These are phyloP conservation scores for Campoplex capitator DNA, from an alignment of 2,888 invertebrate genomes.

Conservation along the genomic window DNA sequence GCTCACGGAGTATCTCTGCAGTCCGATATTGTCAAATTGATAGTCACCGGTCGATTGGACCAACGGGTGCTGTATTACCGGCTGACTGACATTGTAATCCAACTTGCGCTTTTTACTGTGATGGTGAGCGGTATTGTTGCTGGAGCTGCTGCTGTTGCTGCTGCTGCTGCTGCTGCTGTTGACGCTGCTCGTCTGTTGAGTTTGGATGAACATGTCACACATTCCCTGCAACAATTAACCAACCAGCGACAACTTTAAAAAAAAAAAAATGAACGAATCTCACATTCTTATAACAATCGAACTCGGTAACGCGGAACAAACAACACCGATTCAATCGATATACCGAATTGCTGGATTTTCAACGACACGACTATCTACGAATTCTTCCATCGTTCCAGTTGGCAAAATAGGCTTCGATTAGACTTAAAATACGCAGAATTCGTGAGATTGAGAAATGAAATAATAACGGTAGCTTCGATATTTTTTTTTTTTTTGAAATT, in stretches of 20 bases:
- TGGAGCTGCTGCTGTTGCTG: conserved; percentile 80
- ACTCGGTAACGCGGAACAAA: not conserved
- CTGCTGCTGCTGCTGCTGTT: conserved; percentile 84
- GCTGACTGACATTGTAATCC: conserved; percentile 84
- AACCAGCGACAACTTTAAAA: not conserved
- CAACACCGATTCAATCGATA: too few relatives aligned
- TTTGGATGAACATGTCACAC: conserved; percentile 94
- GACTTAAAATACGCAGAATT: not conserved
- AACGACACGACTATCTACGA: not conserved
- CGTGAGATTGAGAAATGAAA: not conserved
- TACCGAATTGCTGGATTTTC: not conserved
- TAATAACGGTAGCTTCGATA: not conserved
- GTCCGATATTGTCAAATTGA: conserved; percentile 84
- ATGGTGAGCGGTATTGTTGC: conserved; percentile 83
- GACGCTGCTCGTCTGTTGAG: conserved; percentile 87
- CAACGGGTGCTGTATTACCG: conserved; percentile 84
- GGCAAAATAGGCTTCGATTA: not conserved
- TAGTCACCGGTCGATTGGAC: conserved; percentile 84
- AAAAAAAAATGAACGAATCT: not conserved
- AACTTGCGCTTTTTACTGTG: conserved; percentile 85
- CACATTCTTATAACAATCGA: not conserved
- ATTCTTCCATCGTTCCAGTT: not conserved
- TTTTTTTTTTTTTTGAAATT: not conserved
- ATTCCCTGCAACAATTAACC: conserved; percentile 88
- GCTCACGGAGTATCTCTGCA: conserved; percentile 83